Evolutionary conservation across 1,140 invertebrate species (phyloP).

Genomic region (Halictus rubicundus): DNA sequence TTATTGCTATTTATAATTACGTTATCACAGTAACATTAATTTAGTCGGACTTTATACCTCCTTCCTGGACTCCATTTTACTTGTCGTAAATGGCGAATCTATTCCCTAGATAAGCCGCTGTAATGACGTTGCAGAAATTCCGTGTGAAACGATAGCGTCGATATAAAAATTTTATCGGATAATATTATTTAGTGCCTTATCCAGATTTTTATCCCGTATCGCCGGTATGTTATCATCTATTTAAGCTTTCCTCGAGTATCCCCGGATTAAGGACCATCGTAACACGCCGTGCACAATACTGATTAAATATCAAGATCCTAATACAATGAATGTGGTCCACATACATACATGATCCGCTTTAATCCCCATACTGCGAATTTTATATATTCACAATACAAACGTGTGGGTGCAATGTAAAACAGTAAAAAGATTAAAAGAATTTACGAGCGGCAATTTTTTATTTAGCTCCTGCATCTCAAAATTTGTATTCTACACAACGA

Average conservation of each 20-base stretch:
- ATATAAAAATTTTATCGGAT: constrained; percentile 41
- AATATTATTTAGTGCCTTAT: constrained; percentile 36
- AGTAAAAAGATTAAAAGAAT: too few species aligned
- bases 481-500: too few species aligned
- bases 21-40: constrained; percentile 19
- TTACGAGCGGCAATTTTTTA: too few species aligned
- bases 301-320: background rate
- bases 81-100: constrained; percentile 22
- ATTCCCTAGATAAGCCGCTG: constrained; percentile 8
- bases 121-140: constrained; percentile 27
- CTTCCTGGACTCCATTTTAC: constrained; percentile 19
- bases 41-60: background rate
- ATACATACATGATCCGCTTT: too few species aligned
- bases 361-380: too few species aligned
- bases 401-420: too few species aligned
- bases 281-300: background rate
- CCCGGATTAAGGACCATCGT: background rate
- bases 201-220: constrained; percentile 18
- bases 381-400: too few species aligned
- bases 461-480: too few species aligned
- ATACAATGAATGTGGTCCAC: background rate
- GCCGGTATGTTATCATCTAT: background rate
- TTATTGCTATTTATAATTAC: background rate
- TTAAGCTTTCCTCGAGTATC: background rate
- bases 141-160: constrained; percentile 23